Conservation (phyloP, 2,113 vertebrate genomes). For the Grammomys surdaster region DNA sequence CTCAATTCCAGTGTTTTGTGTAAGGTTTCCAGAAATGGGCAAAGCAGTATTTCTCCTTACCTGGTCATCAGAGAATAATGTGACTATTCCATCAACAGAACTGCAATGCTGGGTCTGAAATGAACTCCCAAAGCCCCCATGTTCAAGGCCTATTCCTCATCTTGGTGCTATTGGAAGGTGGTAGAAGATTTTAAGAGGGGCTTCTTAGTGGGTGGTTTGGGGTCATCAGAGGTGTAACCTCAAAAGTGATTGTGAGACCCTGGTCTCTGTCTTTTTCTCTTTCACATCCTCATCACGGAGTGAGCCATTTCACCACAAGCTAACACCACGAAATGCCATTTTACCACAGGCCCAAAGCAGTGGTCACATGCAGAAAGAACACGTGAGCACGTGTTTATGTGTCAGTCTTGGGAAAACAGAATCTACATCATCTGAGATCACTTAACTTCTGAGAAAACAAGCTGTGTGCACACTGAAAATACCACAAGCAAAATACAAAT, state of each 20-base stretch:
- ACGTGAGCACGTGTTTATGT: background rate
- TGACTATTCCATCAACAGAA: background rate
- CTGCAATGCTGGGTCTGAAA: background rate
- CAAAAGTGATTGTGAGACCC: background rate
- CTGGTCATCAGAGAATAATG: background rate
- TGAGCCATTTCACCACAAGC: background rate
- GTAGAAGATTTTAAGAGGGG: background rate
- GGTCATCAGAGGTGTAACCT: background rate
- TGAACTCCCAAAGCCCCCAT: background rate
- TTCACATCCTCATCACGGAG: background rate
- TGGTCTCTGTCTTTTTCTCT: background rate
- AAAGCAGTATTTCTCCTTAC: background rate
- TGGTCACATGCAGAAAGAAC: background rate
- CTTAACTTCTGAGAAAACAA: background rate
- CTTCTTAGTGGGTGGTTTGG: background rate
- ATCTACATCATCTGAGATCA: background rate
- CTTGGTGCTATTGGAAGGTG: background rate
- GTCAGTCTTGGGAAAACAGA: constrained; percentile 5
- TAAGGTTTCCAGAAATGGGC: background rate
- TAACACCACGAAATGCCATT: too few relatives aligned
- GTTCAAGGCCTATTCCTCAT: background rate
- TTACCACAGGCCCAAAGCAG: background rate
- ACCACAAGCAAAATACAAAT: constrained; percentile 10
- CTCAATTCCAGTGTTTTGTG: background rate
- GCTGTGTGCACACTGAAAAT: background rate